Evolutionary conservation across 2,888 invertebrate genomes (phyloP).

Genomic region (Melanophora roralis): DNA sequence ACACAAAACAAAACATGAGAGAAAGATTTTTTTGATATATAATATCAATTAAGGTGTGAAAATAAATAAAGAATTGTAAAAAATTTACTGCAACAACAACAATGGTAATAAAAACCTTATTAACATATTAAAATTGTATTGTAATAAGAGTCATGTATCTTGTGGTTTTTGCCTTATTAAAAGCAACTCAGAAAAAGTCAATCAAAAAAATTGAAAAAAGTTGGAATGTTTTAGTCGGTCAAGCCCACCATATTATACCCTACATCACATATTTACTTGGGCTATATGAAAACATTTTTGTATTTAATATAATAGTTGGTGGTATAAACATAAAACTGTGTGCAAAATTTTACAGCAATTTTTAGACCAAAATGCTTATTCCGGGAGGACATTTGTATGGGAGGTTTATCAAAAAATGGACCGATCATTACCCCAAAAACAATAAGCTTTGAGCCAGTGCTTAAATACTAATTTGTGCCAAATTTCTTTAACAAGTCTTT

Average conservation of each 20-base stretch:
- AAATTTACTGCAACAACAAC: conserved; percentile 5
- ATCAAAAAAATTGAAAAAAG: background rate
- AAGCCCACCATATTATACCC: no score
- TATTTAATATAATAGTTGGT: no score
- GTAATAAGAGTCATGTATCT: conserved; percentile 55
- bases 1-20: conserved; percentile 20
- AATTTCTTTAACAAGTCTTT: no score
- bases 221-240: background rate
- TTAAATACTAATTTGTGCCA: no score
- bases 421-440: background rate
- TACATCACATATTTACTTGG: no score
- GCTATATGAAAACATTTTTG: no score
- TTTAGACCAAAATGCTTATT: no score
- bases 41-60: conserved; percentile 64
- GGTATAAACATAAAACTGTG: no score
- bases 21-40: conserved; percentile 44
- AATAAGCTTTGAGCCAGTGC: background rate
- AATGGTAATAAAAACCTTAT: conserved; percentile 24
- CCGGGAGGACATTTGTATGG: no score
- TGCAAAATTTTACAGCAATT: no score
- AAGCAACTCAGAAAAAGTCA: conserved; percentile 21
- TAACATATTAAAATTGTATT: conserved; percentile 49
- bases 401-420: no score
- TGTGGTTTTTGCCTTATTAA: conserved; percentile 44
- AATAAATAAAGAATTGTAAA: conserved; percentile 49